phyloP scores from a whole-genome alignment of 1,140 invertebrate species.

The Lepidurus arcticus region DNA sequence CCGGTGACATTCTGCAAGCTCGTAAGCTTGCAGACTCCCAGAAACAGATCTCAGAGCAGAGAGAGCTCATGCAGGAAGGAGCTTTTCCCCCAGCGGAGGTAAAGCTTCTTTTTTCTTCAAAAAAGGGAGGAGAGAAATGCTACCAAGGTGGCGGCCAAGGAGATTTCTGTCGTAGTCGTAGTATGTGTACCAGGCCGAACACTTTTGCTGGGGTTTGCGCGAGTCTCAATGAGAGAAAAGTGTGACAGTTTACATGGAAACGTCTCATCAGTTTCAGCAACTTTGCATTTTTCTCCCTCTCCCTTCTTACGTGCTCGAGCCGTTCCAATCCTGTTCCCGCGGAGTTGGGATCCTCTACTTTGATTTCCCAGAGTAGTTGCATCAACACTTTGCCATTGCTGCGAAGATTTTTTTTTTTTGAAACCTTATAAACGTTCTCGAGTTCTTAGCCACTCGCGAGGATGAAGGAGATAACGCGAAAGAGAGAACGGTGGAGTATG shows the following conservation, averaged over 20 bases:
- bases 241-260: slow-evolving; percentile 5
- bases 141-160: slow-evolving; percentile 10
- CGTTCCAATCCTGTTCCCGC: neutral
- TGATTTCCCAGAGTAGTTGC: neutral
- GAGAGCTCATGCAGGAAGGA: neutral
- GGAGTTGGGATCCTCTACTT: neutral
- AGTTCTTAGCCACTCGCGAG: too few species aligned
- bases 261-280: neutral
- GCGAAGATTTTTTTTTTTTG: neutral
- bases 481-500: neutral
- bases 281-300: neutral
- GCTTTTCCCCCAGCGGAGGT: neutral
- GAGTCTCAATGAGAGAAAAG: slow-evolving; percentile 8
- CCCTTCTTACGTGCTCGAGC: neutral
- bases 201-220: neutral
- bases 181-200: neutral
- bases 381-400: neutral
- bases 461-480: neutral
- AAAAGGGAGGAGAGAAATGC: neutral
- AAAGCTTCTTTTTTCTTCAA: neutral
- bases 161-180: neutral
- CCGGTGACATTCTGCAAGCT: neutral
- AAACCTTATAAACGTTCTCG: too few species aligned
- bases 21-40: slow-evolving; percentile 20
- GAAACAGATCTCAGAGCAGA: neutral